Evolutionary conservation across 2,113 vertebrate species (phyloP), one percentile per base, ranked within the genome.

Genomic region (Calidris pygmaea): DNA sequence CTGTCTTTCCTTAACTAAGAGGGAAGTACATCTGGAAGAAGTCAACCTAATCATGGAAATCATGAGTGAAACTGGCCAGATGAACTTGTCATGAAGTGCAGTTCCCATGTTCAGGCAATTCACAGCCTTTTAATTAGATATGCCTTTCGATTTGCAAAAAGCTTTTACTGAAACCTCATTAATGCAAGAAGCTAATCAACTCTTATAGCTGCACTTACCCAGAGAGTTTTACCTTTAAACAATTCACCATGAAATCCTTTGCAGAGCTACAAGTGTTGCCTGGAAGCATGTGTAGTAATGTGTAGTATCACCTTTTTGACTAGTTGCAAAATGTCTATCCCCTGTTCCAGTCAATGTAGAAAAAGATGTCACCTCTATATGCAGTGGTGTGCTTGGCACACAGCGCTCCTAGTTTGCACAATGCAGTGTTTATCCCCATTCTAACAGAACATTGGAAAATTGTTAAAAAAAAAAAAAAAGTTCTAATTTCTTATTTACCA

Each of bases 81-180:
- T 58, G 62, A 96, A 66, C 74, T 65, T 65, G 34, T 65, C 52
- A 16, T 37, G 18, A 80, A 82, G 47, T 62, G 63, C 71, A 89
- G 32, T 78, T 74, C 78, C 58, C 24, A 29, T 3, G 35, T 24
- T 81, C 78, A 67, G 63, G 35, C 88, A 89, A 60, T 24, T 60
- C 63, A 83, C 41, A 60, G 52, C 62, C 71, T 89, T 92, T 85
- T 79, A 89, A 96, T 80, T 89, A 85, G 83, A 71, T 62, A 94
- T 37, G 58, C 53, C 76, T 95, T 93, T 89, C 90, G 95, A 39
- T 73, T 34, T 92, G 63, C 27, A 47, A 88, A 94, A 87, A 91
- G 65, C 62, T 95, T 96, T 91, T 71, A 79, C 68, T 63, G 89
- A 96, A 85, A 72, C 81, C 82, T 91, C 93, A 95, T 89, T 82